Base-by-base conservation (phyloP, 2,888 invertebrate genomes). In the Caenorhabditis zanzibari region DNA sequence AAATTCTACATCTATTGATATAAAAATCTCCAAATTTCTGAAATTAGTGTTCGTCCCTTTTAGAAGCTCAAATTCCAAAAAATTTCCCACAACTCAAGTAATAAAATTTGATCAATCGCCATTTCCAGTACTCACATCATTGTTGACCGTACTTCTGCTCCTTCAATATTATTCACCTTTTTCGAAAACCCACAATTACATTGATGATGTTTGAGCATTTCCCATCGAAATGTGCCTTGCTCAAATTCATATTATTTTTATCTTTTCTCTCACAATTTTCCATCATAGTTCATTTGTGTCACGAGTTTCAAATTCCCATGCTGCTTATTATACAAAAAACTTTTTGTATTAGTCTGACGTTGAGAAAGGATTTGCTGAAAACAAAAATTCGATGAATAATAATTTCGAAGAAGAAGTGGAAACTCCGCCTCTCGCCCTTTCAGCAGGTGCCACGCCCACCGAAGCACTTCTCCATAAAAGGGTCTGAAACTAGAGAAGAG, bases 231-330 rank as follows among this genome's bases (percentile, higher is more conserved):
- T 63, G 63, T 63, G 38, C 12, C 63, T 63, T 28, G 63, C 16
- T 47, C 41, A 44, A 26, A 22, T 41, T 44, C 12, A 14, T 41
- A n/a, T 59, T 59, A 59, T 59, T 63, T 63, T 63, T 28, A 44
- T 28, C 63, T 59, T 59, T 38, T 59, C 47, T 19, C 47, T 9
- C 19, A 47, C 16, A 63, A 63, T 28, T 44, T 44, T 5, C n/a
- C 22, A 44, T 44, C 63, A 63, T 44, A 63, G 63, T 63, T 63
- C 44, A 63, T 44, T 44, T 63, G 63, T 63, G 63, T 63, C 63
- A 63, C 63, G 63, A 63, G 63, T 63, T 63, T 38, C 22, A 19
- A 59, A 35, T 61, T 24, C 44, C 24, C 44, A 59, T 38, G 16
- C 16, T n/a, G 35, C 24, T 63, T 24, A 44, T 63, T 44, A 44